Evolutionary conservation across 2,888 invertebrate species (phyloP).

Genomic region (Philereme transversata): DNA sequence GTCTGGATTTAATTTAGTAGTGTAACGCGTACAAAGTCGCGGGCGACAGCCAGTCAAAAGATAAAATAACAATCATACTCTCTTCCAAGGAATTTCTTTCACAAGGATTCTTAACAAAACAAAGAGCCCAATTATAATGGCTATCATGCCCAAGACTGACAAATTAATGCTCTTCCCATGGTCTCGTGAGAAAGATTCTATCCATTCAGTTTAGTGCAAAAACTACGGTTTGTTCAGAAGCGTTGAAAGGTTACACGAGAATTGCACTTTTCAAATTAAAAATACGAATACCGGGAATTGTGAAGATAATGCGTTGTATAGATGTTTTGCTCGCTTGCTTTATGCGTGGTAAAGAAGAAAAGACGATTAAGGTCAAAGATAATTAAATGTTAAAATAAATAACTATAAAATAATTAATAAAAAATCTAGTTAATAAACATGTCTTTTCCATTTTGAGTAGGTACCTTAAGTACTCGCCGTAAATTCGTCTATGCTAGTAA

Average conservation of each 20-base stretch:
- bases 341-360: too few relatives aligned
- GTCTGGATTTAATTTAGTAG: too few relatives aligned
- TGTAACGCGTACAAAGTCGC: too few relatives aligned
- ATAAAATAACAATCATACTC: neutral
- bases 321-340: neutral
- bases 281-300: conserved; percentile 42
- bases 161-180: conserved; percentile 69
- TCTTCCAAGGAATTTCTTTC: conserved; percentile 11
- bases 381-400: too few relatives aligned
- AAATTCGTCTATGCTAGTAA: too few relatives aligned
- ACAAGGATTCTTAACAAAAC: conserved; percentile 28
- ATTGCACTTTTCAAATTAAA: conserved; percentile 53
- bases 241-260: conserved; percentile 76
- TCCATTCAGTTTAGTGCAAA: conserved; percentile 76
- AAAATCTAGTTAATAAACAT: too few relatives aligned
- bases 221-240: conserved; percentile 64
- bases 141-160: conserved; percentile 26
- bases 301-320: conserved; percentile 12
- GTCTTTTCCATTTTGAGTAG: too few relatives aligned
- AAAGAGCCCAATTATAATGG: conserved; percentile 30
- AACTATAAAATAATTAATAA: too few relatives aligned
- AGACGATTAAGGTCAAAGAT: too few relatives aligned
- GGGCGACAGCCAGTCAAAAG: neutral
- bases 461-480: too few relatives aligned
- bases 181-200: conserved; percentile 79